phyloP scores from a whole-genome alignment of 2,888 invertebrate species.

The Lobophora halterata region DNA sequence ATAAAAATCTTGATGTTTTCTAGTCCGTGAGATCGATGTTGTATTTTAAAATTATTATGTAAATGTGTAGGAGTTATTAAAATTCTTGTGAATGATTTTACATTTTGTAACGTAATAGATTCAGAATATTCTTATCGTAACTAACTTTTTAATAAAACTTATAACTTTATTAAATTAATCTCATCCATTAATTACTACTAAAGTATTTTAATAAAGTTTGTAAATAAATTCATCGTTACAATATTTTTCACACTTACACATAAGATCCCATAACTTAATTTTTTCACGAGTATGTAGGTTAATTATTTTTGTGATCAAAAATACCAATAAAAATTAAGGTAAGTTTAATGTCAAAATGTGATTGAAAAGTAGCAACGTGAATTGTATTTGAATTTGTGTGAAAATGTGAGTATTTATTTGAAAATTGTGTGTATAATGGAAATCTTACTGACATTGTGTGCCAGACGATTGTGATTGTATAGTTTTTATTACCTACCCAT shows the following conservation, averaged over 20 bases:
- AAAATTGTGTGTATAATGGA: slow-evolving; percentile 12
- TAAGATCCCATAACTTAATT: not conserved
- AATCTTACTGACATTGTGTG: slow-evolving; percentile 55
- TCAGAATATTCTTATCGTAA: no score
- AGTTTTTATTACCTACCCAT: slow-evolving; percentile 49
- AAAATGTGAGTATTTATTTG: slow-evolving; percentile 10
- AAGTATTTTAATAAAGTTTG: no score
- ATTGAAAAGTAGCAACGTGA: no score
- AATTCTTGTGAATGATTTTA: no score
- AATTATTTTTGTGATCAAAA: slow-evolving; percentile 12
- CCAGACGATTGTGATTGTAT: slow-evolving; percentile 74
- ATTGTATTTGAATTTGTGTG: slow-evolving; percentile 7
- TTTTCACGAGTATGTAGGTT: slow-evolving; percentile 8
- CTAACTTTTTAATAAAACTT: no score
- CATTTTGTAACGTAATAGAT: no score
- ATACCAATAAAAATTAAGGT: slow-evolving; percentile 10
- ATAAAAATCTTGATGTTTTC: slow-evolving; percentile 35
- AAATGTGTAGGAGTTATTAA: not conserved
- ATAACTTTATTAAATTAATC: no score
- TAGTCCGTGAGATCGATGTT: slow-evolving; percentile 44
- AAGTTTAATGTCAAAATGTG: slow-evolving; percentile 1
- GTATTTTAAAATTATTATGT: slow-evolving; percentile 25
- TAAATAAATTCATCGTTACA: slow-evolving; percentile 7
- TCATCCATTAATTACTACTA: no score
- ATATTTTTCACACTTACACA: slow-evolving; percentile 6